These are phyloP conservation scores for Rhynchonema sp. DNA, from an alignment of 2,888 invertebrate species.

Conservation along the genomic window DNA sequence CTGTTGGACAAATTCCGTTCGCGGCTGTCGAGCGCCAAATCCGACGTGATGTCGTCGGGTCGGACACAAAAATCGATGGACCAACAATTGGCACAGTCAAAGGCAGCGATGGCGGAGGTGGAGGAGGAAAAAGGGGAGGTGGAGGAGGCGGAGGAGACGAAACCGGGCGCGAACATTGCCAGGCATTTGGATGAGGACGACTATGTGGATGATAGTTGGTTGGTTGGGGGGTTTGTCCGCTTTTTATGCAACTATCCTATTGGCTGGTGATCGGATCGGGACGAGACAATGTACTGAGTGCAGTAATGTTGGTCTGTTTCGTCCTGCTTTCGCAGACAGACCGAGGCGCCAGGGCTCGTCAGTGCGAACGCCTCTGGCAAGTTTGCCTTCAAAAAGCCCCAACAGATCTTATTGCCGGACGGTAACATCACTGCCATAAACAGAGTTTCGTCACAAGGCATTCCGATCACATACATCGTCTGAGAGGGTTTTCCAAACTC, in stretches of 20 bases:
- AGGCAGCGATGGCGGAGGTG: neutral
- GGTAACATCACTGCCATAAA: no score
- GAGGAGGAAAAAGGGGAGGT: neutral
- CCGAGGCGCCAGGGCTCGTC: no score
- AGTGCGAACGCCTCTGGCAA: no score
- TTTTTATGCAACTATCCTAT: no score
- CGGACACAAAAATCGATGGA: neutral
- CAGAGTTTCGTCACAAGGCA: no score
- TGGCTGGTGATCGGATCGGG: no score
- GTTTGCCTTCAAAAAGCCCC: no score
- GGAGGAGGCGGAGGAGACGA: neutral
- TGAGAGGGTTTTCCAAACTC: neutral
- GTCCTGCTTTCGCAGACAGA: no score
- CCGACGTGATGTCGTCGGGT: neutral
- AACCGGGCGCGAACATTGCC: neutral
- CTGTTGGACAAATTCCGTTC: neutral
- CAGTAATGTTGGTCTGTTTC: no score
- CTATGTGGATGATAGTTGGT: neutral
- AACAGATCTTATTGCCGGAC: no score
- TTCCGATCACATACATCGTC: neutral
- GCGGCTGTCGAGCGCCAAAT: neutral
- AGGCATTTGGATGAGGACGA: neutral
- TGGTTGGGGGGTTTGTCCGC: no score
- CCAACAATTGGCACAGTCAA: neutral
- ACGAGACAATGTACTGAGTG: no score